Percentiles rank a stretch among this genome's conserved stretches.
Evolutionary conservation across 2,113 vertebrate species (phyloP).

Genomic region (Climacteris rufus): DNA sequence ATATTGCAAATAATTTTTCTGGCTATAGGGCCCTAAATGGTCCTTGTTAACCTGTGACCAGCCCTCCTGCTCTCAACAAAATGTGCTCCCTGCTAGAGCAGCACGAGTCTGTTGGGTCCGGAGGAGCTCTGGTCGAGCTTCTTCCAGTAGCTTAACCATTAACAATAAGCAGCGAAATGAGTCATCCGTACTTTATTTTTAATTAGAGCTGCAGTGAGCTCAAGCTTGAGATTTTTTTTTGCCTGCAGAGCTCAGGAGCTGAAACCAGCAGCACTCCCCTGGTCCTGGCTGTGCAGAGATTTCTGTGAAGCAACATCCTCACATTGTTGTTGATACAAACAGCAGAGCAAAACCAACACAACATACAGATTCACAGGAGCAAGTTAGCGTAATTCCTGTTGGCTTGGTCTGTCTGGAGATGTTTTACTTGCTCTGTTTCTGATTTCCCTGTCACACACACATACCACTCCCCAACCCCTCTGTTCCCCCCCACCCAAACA

Average conservation of each 20-base stretch:
- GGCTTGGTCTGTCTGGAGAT: not conserved
- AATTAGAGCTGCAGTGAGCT: conserved; percentile 29
- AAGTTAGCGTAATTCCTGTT: not conserved
- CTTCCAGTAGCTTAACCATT: conserved; percentile 46
- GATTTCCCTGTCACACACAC: not conserved
- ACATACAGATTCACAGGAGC: not conserved
- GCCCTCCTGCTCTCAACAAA: not conserved
- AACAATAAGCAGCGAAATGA: conserved; percentile 39
- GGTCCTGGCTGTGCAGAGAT: not conserved
- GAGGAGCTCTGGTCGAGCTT: not conserved
- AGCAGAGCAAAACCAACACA: not conserved
- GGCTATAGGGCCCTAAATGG: not conserved
- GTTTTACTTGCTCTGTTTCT: not conserved
- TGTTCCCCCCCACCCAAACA: accelerated
- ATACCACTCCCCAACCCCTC: accelerated
- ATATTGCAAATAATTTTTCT: not conserved
- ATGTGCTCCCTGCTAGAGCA: not conserved
- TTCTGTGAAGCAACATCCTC: not conserved
- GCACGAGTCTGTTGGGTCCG: not conserved
- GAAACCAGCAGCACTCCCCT: not conserved
- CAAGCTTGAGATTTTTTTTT: conserved; percentile 9
- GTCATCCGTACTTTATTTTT: conserved; percentile 43
- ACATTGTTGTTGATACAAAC: not conserved
- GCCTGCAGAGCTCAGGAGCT: conserved; percentile 4
- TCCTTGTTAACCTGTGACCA: not conserved